Evolutionary conservation across 2,797 vertebrate genomes (phyloP).

Genomic region (Astyanax mexicanus): DNA sequence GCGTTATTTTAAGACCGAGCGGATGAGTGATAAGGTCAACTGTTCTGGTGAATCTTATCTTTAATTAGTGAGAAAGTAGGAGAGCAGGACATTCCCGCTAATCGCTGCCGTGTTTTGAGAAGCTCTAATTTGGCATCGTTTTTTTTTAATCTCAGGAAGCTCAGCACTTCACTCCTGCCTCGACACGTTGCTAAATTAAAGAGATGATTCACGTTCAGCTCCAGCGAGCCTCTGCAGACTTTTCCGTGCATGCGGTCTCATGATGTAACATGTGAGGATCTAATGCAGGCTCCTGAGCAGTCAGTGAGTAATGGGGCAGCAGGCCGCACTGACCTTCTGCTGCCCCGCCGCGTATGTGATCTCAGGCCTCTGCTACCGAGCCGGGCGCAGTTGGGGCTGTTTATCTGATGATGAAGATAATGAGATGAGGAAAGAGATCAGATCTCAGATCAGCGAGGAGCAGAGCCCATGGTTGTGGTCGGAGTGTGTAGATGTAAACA

Average conservation of each 20-base stretch:
- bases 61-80: constrained; percentile 10
- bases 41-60: neutral
- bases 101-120: constrained; percentile 21
- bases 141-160: constrained; percentile 41
- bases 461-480: neutral
- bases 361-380: constrained; percentile 12
- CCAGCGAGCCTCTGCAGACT: constrained; percentile 23
- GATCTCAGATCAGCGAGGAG: constrained; percentile 14
- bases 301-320: constrained; percentile 42
- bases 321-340: constrained; percentile 45
- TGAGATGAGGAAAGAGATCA: neutral
- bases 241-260: constrained; percentile 43
- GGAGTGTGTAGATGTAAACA: constrained; percentile 6
- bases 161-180: constrained; percentile 27
- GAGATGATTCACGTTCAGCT: constrained; percentile 43
- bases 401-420: neutral
- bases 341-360: constrained; percentile 28
- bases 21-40: neutral
- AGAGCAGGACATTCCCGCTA: neutral
- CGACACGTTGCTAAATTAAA: constrained; percentile 43
- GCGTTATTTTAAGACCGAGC: neutral
- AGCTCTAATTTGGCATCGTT: neutral
- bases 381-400: constrained; percentile 1
- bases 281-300: constrained; percentile 31
- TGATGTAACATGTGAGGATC: constrained; percentile 52